A percentile compares a stretch with the other conserved stretches of the same genome.
Evolutionary conservation across 2,888 invertebrate genomes (phyloP).

Genomic region (Aphidoletes aphidimyza): DNA sequence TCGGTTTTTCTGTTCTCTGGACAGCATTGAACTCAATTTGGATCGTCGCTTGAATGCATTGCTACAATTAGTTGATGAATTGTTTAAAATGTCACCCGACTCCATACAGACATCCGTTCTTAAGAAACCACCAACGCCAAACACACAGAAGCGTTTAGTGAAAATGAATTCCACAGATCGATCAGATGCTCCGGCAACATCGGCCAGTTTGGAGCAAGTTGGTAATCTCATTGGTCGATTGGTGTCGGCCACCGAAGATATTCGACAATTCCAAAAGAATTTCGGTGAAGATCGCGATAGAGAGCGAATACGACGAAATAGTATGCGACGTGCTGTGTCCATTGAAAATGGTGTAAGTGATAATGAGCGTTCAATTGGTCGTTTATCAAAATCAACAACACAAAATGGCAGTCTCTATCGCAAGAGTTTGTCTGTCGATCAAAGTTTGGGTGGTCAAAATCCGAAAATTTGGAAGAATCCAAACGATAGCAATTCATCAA

Average conservation of each 20-base stretch:
- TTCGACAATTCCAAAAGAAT: conserved; percentile 69
- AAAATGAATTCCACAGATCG: not conserved
- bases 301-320: conserved; percentile 65
- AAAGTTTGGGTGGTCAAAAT: conserved; percentile 70
- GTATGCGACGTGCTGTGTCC: conserved; percentile 69
- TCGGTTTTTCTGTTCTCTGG: too few species aligned
- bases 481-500: conserved; percentile 85
- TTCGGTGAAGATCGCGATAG: conserved; percentile 70
- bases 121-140: conserved; percentile 32
- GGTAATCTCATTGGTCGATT: conserved; percentile 70
- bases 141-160: not conserved
- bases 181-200: not conserved
- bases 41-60: conserved; percentile 71
- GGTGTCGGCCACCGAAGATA: conserved; percentile 78
- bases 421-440: conserved; percentile 79
- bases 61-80: conserved; percentile 81
- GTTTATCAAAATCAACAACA: conserved; percentile 62
- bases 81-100: conserved; percentile 82
- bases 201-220: conserved; percentile 60
- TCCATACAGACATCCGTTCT: conserved; percentile 63
- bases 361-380: conserved; percentile 61
- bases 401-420: conserved; percentile 72
- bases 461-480: conserved; percentile 84
- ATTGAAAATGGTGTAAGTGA: conserved; percentile 73
- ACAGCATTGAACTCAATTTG: conserved; percentile 72